Evolutionary conservation across 2,888 invertebrate genomes (phyloP).

Genomic region (Calameuta pallipes): DNA sequence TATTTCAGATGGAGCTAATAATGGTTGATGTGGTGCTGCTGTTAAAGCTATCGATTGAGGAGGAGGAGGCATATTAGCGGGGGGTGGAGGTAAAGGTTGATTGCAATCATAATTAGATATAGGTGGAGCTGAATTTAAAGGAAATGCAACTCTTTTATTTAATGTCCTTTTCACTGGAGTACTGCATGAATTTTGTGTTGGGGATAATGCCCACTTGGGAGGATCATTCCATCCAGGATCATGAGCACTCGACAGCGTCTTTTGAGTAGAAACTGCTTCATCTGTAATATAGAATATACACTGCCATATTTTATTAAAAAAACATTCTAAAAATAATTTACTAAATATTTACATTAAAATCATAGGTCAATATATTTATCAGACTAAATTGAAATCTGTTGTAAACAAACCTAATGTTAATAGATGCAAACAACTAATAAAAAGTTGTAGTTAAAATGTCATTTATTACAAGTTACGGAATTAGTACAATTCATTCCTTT

Average conservation of each 20-base stretch:
- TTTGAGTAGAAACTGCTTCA: slow-evolving; percentile 50
- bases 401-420: neutral
- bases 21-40: slow-evolving; percentile 48
- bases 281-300: slow-evolving; percentile 25
- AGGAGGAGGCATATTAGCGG: slow-evolving; percentile 43
- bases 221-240: slow-evolving; percentile 64
- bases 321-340: neutral
- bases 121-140: slow-evolving; percentile 42
- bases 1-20: slow-evolving; percentile 32
- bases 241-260: slow-evolving; percentile 48
- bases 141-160: slow-evolving; percentile 62
- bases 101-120: slow-evolving; percentile 15
- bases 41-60: slow-evolving; percentile 32
- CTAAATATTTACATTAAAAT: neutral
- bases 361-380: neutral
- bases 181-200: slow-evolving; percentile 15
- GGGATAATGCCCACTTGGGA: slow-evolving; percentile 54
- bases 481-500: neutral
- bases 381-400: neutral
- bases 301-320: neutral
- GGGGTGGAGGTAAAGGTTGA: slow-evolving; percentile 17
- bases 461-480: neutral
- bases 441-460: neutral
- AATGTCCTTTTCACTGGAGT: slow-evolving; percentile 54
- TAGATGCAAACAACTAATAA: neutral